Base-by-base conservation (phyloP, 2,797 vertebrate genomes). In the Leptodactylus fallax region DNA sequence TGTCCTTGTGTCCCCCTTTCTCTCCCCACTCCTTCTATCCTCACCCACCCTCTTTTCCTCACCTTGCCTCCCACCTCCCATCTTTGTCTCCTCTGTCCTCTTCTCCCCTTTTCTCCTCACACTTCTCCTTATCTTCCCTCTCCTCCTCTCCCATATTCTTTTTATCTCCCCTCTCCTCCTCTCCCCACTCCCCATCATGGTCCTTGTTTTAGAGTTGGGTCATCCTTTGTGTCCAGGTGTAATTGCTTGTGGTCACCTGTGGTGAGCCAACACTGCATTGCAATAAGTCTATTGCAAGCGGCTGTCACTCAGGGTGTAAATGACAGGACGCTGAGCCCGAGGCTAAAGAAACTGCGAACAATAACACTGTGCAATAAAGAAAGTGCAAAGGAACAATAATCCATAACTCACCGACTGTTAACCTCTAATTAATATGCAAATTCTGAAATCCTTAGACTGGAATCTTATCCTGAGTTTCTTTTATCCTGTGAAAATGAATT, bases 231-330 rank as follows among this genome's bases (percentile, higher is more conserved):
- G n/a, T 51, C 58, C 49, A 45, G 76, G 61, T 69, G 27, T 36
- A 85, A 79, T 79, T 67, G 56, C 74, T 79, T 63, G 45, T 63
- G n/a, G 51, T 86, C 51, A 58, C 77, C 85, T 58, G 61, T 11
- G 14, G 61, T 55, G 36, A 36, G 61, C 8, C 83, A 7, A 13
- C 19, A 23, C 9, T 21, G n/a, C 14, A 74, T 21, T 36, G 16
- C 23, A 12, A 7, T 56, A 67, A 51, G 5, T 3, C 19, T 14
- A 11, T 55, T 58, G 85, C 78, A 17, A 53, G 51, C 17, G 14
- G 49, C 53, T 71, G 77, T 86, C 85, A 79, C 51, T 86, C 55
- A 76, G 58, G 8, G 2, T 58, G 21, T 27, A 45, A 71, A 71
- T 85, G 84, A 67, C 84, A 67, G 74, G 47, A 23, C 72, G 1